Conservation (phyloP, 2,797 vertebrate species). For the Tenualosa ilisha region DNA sequence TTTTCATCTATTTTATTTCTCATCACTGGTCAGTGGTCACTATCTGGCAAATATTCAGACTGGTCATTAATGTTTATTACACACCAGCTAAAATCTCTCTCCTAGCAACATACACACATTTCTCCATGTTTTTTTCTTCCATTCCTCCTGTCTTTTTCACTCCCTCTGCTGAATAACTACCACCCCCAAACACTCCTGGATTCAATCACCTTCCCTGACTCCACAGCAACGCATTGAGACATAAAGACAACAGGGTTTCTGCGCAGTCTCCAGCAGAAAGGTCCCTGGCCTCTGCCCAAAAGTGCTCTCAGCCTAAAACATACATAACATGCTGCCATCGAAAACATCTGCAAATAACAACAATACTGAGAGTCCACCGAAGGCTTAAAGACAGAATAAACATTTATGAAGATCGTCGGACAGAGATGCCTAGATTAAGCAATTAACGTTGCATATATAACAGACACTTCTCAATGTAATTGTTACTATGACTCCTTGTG, state of each 20-base stretch:
- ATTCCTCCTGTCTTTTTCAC: constrained; percentile 41
- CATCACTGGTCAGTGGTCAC: neutral
- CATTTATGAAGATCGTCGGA: constrained; percentile 18
- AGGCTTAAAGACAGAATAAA: constrained; percentile 30
- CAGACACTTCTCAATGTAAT: neutral
- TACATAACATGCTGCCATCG: constrained; percentile 63
- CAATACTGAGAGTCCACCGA: constrained; percentile 50
- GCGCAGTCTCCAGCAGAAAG: constrained; percentile 71
- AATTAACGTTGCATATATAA: neutral
- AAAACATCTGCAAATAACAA: constrained; percentile 64
- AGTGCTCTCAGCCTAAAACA: constrained; percentile 62
- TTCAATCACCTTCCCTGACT: constrained; percentile 72
- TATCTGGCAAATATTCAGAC: neutral
- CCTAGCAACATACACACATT: neutral
- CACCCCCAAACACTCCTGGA: constrained; percentile 67
- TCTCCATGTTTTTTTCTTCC: neutral
- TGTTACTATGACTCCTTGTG: neutral
- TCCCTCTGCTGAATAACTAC: neutral
- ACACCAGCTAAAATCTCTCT: neutral
- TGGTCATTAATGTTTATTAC: neutral
- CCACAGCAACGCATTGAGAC: constrained; percentile 69
- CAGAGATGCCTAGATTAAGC: neutral
- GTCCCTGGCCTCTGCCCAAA: constrained; percentile 70
- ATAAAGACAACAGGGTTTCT: constrained; percentile 72
- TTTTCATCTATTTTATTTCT: neutral